These are phyloP conservation scores for Amphipyra tragopoginis DNA, from an alignment of 2,888 invertebrate genomes.

Conservation along the genomic window DNA sequence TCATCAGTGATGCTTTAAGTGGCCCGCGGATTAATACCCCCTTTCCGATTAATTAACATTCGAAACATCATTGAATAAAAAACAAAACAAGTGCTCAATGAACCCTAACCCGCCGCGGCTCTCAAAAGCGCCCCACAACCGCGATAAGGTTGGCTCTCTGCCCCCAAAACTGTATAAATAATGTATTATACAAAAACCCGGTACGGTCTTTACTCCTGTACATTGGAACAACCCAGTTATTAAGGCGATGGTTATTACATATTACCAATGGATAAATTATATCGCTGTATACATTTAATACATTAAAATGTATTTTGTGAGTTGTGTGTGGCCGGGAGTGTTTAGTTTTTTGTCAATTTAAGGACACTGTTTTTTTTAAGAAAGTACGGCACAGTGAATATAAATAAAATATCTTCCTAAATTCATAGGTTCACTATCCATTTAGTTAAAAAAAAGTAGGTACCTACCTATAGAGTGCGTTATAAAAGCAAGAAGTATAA, in stretches of 20 bases:
- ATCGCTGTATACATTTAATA: conserved; percentile 37
- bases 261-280: conserved; percentile 53
- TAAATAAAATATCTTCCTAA: no score
- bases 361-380: conserved; percentile 1
- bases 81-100: conserved; percentile 23
- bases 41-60: no score
- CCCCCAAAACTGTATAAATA: conserved; percentile 69
- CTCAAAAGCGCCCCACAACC: conserved; percentile 62
- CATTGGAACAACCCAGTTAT: conserved; percentile 56
- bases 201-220: conserved; percentile 50
- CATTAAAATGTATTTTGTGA: conserved; percentile 28
- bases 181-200: conserved; percentile 68
- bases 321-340: conserved; percentile 18
- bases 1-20: no score
- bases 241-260: conserved; percentile 57
- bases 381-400: no score
- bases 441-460: no score
- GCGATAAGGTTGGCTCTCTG: conserved; percentile 67
- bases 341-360: no score
- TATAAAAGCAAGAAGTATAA: no score
- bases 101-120: conserved; percentile 60
- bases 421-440: no score
- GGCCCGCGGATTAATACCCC: no score
- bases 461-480: no score
- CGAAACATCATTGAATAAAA: no score